Base-by-base conservation (phyloP, 2,797 vertebrate genomes). In the Microctenopoma stevenorrisi region DNA sequence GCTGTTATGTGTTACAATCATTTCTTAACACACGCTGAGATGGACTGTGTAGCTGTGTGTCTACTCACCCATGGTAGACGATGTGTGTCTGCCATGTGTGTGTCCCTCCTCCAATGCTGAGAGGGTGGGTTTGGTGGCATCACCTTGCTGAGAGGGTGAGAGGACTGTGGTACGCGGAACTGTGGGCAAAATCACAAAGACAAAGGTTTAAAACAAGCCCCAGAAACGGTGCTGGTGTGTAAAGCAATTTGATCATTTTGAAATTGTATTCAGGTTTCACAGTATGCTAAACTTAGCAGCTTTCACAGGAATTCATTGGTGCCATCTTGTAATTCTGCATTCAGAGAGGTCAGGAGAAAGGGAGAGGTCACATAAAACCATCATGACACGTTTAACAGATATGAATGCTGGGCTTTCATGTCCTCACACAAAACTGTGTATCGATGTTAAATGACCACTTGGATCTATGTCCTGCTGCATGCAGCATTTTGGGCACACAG, bases 91-190 rank as follows among this genome's bases (percentile, higher is more conserved):
- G 68, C 68, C 82, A 88, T 83, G 70, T 88, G 84, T 16, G 79
- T 38, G 13, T 94, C 93, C 72, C 92, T 90, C 79, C 91, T 94
- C 94, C 94, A 94, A 64, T 86, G 87, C 51, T 90, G 89, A 5
- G 90, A 79, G 28, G 84, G 33, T 7, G 76, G 90, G 84, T 90
- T 91, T 69, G 65, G 75, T 22, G 82, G 90, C 44, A 84, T 90
- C 86, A 25, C 79, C 86, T 91, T 93, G 90, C 72, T 77, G 62
- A 86, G 88, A 66, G 85, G 86, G 80, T 87, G 92, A 50, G 91
- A 90, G 64, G 90, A 85, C 81, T 91, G 93, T 22, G 93, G 92
- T 81, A 92, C 90, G 59, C 93, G 92, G 62, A 94, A 94, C 94
- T 94, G 85, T 76, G 85, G 78, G 63, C 1, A 82, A 67, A 85